Evolutionary conservation across 2,797 vertebrate species (phyloP), one percentile per base, ranked within the genome.

Genomic region (Galago senegalensis): DNA sequence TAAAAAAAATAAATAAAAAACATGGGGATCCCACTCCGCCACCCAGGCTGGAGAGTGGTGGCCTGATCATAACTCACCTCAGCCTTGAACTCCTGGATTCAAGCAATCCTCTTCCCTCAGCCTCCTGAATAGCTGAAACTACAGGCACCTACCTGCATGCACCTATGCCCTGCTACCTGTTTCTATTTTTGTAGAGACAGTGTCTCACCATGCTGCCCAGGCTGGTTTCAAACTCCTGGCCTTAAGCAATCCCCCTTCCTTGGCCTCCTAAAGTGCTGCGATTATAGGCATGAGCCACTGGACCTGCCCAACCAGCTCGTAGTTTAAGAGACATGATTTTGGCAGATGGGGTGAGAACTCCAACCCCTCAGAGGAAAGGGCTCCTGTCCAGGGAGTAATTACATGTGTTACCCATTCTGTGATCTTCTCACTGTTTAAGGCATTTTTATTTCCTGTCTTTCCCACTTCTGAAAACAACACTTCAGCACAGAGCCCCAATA

Each of bases 381-480:
- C 43, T 76, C 34, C 46, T 77, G 8, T 11, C 60, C 37, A 76
- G 25, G n/a, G 43, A 46, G 11, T 4, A 29, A 81, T 53, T 43
- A 81, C 9, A 21, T 72, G 16, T 6, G 86, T 75, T 31, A 49
- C 67, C 29, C 18, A 37, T 70, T 85, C n/a, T 76, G 27, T 79
- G n/a, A 34, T 91, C 73, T 79, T 27, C 27, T 75, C 34, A 40
- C 31, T 31, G 16, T 25, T 37, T 14, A 27, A 21, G 29, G 25
- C 56, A 84, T 49, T 96, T 86, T 69, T n/a, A 67, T 34, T 77
- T 85, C 34, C 20, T 18, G 49, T 86, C 34, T 21, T 76, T 91
- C 61, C 86, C 31, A 76, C 10, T 94, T 97, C 29, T 56, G 18
- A 60, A 69, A 65, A 27, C 31, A 85, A 49, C 1, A 7, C 5